These are phyloP conservation scores for Pogonocherus hispidulus DNA, from an alignment of 2,888 invertebrate genomes.

Conservation along the genomic window DNA sequence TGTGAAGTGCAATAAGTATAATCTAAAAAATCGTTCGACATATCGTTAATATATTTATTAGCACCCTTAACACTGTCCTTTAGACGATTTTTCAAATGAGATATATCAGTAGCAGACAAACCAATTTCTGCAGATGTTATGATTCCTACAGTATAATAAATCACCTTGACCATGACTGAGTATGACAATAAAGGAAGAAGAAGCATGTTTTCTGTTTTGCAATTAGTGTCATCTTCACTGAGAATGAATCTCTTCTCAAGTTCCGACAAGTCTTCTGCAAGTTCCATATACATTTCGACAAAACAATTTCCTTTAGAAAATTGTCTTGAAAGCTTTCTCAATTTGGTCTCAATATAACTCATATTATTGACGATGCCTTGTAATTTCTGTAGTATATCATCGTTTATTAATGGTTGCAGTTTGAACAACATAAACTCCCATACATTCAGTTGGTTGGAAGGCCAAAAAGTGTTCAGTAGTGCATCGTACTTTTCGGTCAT, in stretches of 20 bases:
- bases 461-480: conserved; percentile 24
- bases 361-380: neutral
- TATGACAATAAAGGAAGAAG: conserved; percentile 18
- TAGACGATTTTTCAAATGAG: conserved; percentile 10
- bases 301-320: neutral
- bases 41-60: conserved; percentile 17
- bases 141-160: conserved; percentile 27
- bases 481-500: neutral
- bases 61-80: conserved; percentile 25
- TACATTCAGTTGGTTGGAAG: neutral
- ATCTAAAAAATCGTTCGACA: conserved; percentile 9
- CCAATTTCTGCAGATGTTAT: conserved; percentile 9
- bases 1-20: conserved; percentile 19
- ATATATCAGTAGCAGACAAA: conserved; percentile 17
- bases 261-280: conserved; percentile 20
- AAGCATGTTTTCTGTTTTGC: neutral
- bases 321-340: neutral
- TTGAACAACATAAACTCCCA: conserved; percentile 19
- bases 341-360: conserved; percentile 7
- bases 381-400: conserved; percentile 9
- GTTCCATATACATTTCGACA: conserved; percentile 22
- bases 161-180: conserved; percentile 16
- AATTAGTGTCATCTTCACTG: neutral
- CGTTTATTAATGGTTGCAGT: conserved; percentile 5
- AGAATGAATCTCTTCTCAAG: conserved; percentile 15